Base-by-base conservation (phyloP, 2,888 invertebrate species). In the Pseudococcus jackbeardsleyi region DNA sequence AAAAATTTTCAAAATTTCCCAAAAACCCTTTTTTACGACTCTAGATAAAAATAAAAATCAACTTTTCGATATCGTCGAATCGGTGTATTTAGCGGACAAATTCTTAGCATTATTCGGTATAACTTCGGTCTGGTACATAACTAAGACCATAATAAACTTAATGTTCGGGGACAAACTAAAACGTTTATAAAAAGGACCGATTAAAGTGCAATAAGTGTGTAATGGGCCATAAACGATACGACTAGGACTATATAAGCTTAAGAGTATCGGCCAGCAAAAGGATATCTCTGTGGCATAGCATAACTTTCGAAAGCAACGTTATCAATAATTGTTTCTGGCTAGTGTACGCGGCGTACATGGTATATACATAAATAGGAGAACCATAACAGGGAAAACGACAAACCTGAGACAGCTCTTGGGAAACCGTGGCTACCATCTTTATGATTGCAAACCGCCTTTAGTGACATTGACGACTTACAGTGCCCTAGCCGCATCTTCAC, bases 401-500 rank as follows among this genome's bases (percentile, higher is more conserved):
- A 82, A 82, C 79, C 72, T 86, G 79, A 50, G 79, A 79, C 59
- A 79, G 82, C 88, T 88, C 88, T 82, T 54, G 88, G 88, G 88
- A 88, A 64, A 88, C 88, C 33, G 77, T 88, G 88, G 88, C 88
- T 82, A 88, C 79, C 82, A 88, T 88, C 79, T 88, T 88, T 88
- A 88, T 88, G 88, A 88, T 88, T 88, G 88, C 79, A 82, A 88
- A 88, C 48, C 82, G 79, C 26, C 79, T 88, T 54, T 46, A 48
- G 88, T 88, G 88, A 88, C 88, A 88, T 88, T 88, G 88, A 88
- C 88, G 88, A 88, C 88, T 88, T 82, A 88, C 88, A 88, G 88
- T 77, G 50, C 88, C 88, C 88, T 88, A 88, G 88, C 79, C 88
- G 88, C 88, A 88, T 88, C 88, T 88, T 88, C 42, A 88, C 88